These are phyloP conservation scores for Cirrhinus mrigala DNA, from an alignment of 2,797 vertebrate genomes.

Conservation along the genomic window DNA sequence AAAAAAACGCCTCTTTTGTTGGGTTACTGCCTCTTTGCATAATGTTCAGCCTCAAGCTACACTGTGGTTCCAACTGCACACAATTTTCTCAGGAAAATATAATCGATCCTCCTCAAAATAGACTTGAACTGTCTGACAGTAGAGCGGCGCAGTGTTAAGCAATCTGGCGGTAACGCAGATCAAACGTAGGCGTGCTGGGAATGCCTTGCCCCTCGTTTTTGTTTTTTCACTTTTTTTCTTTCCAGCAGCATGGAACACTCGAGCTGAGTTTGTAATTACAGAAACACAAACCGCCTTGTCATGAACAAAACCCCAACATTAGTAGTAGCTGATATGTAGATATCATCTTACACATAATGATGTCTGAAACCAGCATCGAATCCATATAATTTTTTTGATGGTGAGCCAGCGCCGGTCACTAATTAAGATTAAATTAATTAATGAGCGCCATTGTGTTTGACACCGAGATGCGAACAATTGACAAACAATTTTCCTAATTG, in stretches of 20 bases:
- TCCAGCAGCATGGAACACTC: slow-evolving; percentile 56
- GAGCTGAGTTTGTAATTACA: slow-evolving; percentile 58
- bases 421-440: slow-evolving; percentile 57
- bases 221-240: slow-evolving; percentile 2
- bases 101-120: slow-evolving; percentile 63
- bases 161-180: slow-evolving; percentile 52
- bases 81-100: slow-evolving; percentile 65
- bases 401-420: slow-evolving; percentile 26
- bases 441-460: slow-evolving; percentile 23
- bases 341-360: slow-evolving; percentile 61
- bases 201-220: slow-evolving; percentile 42
- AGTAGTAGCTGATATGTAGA: slow-evolving; percentile 58
- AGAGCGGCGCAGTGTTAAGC: slow-evolving; percentile 53
- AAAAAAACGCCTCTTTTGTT: slow-evolving; percentile 57
- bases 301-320: slow-evolving; percentile 64
- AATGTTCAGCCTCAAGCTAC: slow-evolving; percentile 64
- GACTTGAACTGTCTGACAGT: slow-evolving; percentile 62
- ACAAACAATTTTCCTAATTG: slow-evolving; percentile 39
- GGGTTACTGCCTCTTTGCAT: slow-evolving; percentile 72
- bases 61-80: slow-evolving; percentile 60
- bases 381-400: slow-evolving; percentile 45
- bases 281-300: slow-evolving; percentile 61
- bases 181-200: slow-evolving; percentile 54
- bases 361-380: slow-evolving; percentile 51
- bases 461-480: slow-evolving; percentile 18